A percentile compares a stretch with the other conserved stretches of the same genome.
Evolutionary conservation across 2,797 vertebrate genomes (phyloP).

Genomic region (Avahi laniger): DNA sequence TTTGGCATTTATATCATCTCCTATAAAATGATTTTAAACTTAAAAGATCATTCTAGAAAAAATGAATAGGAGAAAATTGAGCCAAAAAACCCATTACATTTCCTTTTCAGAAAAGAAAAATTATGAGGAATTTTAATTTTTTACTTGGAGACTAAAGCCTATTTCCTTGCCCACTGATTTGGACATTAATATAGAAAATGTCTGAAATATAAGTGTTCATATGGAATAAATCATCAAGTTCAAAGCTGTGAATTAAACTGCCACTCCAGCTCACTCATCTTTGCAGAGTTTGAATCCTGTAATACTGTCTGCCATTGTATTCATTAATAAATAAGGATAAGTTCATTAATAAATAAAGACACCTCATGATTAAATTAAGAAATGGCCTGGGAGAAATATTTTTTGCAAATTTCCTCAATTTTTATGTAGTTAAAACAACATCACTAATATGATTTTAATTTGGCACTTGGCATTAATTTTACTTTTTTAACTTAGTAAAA

Average conservation of each 20-base stretch:
- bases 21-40: not conserved
- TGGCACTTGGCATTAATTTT: slow-evolving; percentile 23
- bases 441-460: slow-evolving; percentile 4
- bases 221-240: slow-evolving; percentile 41
- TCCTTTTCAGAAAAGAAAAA: slow-evolving; percentile 35
- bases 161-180: slow-evolving; percentile 51
- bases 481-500: slow-evolving; percentile 27
- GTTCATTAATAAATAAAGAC: slow-evolving; percentile 40
- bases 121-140: slow-evolving; percentile 7
- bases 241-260: slow-evolving; percentile 32
- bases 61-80: not conserved
- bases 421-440: slow-evolving; percentile 35
- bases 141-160: slow-evolving; percentile 35
- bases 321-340: slow-evolving; percentile 51
- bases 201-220: slow-evolving; percentile 6
- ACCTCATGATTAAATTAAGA: slow-evolving; percentile 35
- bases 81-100: not conserved
- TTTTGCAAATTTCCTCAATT: slow-evolving; percentile 13
- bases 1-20: not conserved
- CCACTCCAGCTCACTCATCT: not conserved
- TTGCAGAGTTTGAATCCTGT: slow-evolving; percentile 6
- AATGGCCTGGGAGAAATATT: slow-evolving; percentile 13
- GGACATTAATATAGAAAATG: slow-evolving; percentile 47
- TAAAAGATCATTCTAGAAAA: slow-evolving; percentile 13
- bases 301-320: not conserved